These are phyloP conservation scores for Colletes latitarsis DNA, from an alignment of 1,140 invertebrate genomes.

Conservation along the genomic window DNA sequence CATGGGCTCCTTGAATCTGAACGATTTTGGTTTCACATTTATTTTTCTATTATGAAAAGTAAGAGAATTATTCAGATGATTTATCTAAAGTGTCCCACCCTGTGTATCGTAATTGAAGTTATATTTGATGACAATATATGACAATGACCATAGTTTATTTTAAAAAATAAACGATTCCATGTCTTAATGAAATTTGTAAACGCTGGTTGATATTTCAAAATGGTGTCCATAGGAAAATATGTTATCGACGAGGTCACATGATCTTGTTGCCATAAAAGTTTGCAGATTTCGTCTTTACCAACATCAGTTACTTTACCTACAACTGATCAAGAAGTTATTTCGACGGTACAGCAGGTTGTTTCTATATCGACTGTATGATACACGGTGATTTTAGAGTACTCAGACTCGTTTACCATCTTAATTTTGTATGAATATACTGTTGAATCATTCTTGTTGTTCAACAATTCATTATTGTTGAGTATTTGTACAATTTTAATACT, in stretches of 20 bases:
- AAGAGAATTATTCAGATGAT: too few species aligned
- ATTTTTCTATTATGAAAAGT: too few species aligned
- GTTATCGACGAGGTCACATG: not conserved
- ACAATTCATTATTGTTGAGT: not conserved
- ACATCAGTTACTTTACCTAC: not conserved
- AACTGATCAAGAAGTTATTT: not conserved
- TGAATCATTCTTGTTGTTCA: not conserved
- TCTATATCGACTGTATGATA: not conserved
- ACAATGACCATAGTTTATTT: too few species aligned
- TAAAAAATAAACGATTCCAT: too few species aligned
- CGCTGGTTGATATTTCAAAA: too few species aligned
- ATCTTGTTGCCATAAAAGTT: constrained; percentile 1
- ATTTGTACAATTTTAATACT: not conserved
- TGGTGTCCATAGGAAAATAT: not conserved
- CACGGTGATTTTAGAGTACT: too few species aligned
- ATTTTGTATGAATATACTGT: not conserved
- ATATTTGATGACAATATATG: too few species aligned
- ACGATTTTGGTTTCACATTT: not conserved
- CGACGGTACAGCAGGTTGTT: not conserved
- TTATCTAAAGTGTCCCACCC: too few species aligned
- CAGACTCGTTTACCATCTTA: not conserved
- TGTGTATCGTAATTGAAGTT: too few species aligned
- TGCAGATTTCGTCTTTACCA: not conserved
- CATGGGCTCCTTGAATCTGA: too few species aligned
- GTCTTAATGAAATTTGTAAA: too few species aligned